These are phyloP conservation scores for Oxyscelio sp. DNA, from an alignment of 2,888 invertebrate genomes.

Conservation along the genomic window DNA sequence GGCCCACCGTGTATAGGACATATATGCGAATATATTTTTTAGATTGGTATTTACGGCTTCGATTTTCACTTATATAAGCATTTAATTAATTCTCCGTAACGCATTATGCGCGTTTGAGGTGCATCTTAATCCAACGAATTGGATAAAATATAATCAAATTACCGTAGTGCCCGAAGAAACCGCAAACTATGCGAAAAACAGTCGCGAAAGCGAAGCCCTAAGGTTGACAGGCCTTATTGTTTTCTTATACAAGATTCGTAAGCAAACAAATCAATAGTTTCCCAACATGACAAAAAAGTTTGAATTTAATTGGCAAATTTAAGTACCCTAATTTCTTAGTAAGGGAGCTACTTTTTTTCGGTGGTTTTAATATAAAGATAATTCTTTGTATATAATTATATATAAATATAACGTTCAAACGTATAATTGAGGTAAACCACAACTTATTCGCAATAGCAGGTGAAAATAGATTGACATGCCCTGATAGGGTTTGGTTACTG, in stretches of 20 bases:
- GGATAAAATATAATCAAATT: constrained; percentile 84
- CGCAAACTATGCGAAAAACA: constrained; percentile 45
- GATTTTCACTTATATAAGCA: constrained; percentile 59
- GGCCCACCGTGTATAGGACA: no score
- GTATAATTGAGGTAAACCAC: background rate
- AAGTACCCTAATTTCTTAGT: no score
- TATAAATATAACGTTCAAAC: background rate
- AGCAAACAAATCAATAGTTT: no score
- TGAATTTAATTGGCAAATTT: no score
- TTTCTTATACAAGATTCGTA: background rate
- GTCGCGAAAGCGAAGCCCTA: constrained; percentile 41
- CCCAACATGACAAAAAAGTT: no score
- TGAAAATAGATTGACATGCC: constrained; percentile 49
- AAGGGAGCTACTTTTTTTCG: no score
- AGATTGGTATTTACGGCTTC: constrained; percentile 33
- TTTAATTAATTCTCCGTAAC: constrained; percentile 50
- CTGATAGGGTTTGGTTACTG: constrained; percentile 31
- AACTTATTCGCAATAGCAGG: constrained; percentile 24
- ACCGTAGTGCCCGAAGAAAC: constrained; percentile 57
- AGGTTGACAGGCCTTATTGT: constrained; percentile 6
- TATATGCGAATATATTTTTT: no score
- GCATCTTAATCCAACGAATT: constrained; percentile 82
- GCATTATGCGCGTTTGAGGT: constrained; percentile 66
- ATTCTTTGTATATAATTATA: background rate
- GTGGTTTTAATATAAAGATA: no score